Conservation (phyloP, 2,888 invertebrate genomes). For the Portevinia maculata region DNA sequence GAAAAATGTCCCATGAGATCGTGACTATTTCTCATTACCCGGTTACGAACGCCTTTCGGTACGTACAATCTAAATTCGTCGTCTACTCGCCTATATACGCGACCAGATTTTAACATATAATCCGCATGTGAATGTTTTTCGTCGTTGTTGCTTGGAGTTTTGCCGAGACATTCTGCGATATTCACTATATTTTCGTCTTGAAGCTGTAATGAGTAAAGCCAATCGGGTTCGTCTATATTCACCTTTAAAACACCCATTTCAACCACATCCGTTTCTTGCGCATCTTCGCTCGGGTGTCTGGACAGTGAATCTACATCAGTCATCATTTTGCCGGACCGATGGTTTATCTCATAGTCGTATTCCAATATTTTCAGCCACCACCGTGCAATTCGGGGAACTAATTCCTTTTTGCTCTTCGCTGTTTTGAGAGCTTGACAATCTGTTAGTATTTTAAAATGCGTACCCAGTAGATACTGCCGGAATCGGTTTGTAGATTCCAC, state of each 20-base stretch:
- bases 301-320: slow-evolving; percentile 36
- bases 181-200: no score
- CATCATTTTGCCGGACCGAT: slow-evolving; percentile 47
- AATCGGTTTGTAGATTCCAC: slow-evolving; percentile 60
- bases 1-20: no score
- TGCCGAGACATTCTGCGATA: no score
- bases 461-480: slow-evolving; percentile 57
- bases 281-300: slow-evolving; percentile 5
- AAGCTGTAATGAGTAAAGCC: slow-evolving; percentile 35
- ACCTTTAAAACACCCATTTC: slow-evolving; percentile 41
- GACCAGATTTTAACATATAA: neutral
- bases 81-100: slow-evolving; percentile 5
- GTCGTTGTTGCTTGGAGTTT: slow-evolving; percentile 5
- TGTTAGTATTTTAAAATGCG: slow-evolving; percentile 37
- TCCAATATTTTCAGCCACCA: slow-evolving; percentile 67
- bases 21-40: slow-evolving; percentile 33
- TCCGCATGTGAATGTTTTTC: slow-evolving; percentile 14
- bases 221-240: slow-evolving; percentile 30
- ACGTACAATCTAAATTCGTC: slow-evolving; percentile 21
- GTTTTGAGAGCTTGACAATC: slow-evolving; percentile 61
- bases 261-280: slow-evolving; percentile 12
- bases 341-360: slow-evolving; percentile 56
- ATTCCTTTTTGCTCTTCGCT: slow-evolving; percentile 56
- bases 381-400: slow-evolving; percentile 54
- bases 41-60: slow-evolving; percentile 24